Evolutionary conservation across 1,140 invertebrate species (phyloP).

Genomic region (Drosophila truncata): DNA sequence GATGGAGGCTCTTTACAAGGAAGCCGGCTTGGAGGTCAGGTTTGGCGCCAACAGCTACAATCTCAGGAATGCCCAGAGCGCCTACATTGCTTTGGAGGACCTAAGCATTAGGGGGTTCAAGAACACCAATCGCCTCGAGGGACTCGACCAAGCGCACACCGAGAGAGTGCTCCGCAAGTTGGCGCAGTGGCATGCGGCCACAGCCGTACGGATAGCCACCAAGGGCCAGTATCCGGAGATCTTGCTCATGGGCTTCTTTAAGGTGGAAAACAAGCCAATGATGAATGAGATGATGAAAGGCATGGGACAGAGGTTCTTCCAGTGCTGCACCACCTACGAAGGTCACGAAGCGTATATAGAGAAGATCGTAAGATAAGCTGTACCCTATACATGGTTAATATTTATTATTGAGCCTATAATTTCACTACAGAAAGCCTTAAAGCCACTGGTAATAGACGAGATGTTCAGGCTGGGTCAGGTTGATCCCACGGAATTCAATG

Average conservation of each 20-base stretch:
- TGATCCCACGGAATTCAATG: conserved; percentile 86
- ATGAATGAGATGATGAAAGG: conserved; percentile 49
- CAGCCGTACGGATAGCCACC: conserved; percentile 84
- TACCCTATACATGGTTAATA: neutral
- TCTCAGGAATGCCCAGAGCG: conserved; percentile 30
- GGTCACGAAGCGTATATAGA: conserved; percentile 60
- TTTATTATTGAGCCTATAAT: neutral
- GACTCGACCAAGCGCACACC: conserved; percentile 86
- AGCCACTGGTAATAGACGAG: conserved; percentile 29
- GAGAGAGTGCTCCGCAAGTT: conserved; percentile 85
- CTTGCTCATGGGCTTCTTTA: conserved; percentile 47
- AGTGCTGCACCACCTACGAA: conserved; percentile 46
- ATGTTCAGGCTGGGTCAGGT: conserved; percentile 34
- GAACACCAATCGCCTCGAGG: conserved; percentile 86
- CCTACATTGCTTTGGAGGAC: conserved; percentile 86
- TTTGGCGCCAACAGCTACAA: conserved; percentile 61
- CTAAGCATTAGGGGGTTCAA: conserved; percentile 81
- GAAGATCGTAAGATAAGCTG: conserved; percentile 42
- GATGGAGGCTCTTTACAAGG: conserved; percentile 75
- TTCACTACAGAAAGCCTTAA: conserved; percentile 32
- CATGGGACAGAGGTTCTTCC: conserved; percentile 34
- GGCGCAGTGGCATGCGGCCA: conserved; percentile 87
- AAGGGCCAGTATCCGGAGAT: conserved; percentile 72
- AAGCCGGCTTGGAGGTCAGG: conserved; percentile 60
- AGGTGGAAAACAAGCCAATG: conserved; percentile 37